Evolutionary conservation across 2,113 vertebrate species (phyloP), one percentile per base, ranked within the genome.

Genomic region (Spea multiplicata): DNA sequence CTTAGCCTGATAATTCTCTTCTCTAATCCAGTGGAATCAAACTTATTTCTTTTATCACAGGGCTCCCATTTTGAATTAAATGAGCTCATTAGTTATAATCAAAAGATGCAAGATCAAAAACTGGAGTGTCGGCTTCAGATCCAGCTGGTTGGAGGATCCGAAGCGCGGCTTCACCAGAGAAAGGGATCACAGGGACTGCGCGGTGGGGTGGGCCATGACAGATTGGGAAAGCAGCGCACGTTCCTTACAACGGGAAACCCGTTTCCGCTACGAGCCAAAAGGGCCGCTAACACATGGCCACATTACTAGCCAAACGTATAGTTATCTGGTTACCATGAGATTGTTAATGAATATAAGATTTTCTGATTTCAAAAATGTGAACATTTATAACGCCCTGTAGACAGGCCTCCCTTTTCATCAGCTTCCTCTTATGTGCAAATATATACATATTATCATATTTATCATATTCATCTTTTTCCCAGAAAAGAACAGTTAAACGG

Each of bases 21-120:
- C 95, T 96, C 94, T 96, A 95, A 96, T 95, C 95, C 94, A 95
- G 94, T 95, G 94, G 95, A 93, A 96, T 96, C 95, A 95, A 95
- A 94, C 94, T 95, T 94, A 94, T 95, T 95, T 95, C 94, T 95
- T 94, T 95, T 95, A 96, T 95, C 95, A 96, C 91, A 95, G 92
- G 95, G 94, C 71, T 95, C 94, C 94, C 93, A 95, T 94, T 96
- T 95, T 96, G 94, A 96, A 95, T 95, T 94, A 96, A 95, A 95
- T 94, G 94, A 95, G 94, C 94, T 96, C 94, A 95, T 96, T 95
- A 96, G 94, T 94, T 95, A 94, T 95, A 95, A 96, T 96, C 94
- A 96, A 95, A 95, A 95, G 94, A 93, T 94, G 92, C 93, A 92
- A 95, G 95, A 96, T 95, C 95, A 96, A 96, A 80, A 96, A 95